A percentile compares a stretch with the other conserved stretches of the same genome.
Evolutionary conservation across 2,113 vertebrate genomes (phyloP).

Genomic region (Anarrhichthys ocellatus): DNA sequence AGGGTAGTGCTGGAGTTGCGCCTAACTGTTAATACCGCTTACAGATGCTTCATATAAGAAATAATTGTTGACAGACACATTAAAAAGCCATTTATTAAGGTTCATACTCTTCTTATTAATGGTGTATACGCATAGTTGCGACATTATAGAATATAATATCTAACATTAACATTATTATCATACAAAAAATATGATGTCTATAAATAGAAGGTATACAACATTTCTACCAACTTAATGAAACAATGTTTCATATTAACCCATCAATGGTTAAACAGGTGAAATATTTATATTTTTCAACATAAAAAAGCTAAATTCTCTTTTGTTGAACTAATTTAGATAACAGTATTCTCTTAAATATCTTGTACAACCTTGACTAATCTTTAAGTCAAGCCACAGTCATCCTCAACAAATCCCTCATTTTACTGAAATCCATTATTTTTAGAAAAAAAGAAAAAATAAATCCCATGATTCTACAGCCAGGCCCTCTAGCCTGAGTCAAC

Average conservation of each 20-base stretch:
- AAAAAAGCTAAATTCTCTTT: background rate
- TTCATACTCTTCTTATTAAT: no score
- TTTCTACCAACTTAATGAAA: background rate
- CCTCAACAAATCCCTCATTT: background rate
- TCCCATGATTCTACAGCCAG: background rate
- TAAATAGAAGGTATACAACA: conserved; percentile 1
- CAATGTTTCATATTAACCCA: background rate
- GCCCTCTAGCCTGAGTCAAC: background rate
- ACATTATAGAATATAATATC: background rate
- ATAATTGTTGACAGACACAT: background rate
- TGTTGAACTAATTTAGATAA: background rate
- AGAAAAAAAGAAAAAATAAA: background rate
- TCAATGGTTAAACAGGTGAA: background rate
- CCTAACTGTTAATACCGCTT: background rate
- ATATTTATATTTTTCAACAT: background rate
- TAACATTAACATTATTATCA: background rate
- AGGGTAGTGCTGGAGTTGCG: background rate
- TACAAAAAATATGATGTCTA: background rate
- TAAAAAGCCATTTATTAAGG: background rate
- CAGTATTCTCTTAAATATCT: background rate
- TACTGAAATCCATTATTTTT: background rate
- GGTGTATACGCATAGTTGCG: background rate
- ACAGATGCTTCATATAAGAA: background rate
- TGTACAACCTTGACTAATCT: background rate
- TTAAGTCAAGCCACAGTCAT: background rate